A percentile compares a stretch with the other conserved stretches of the same genome.
These are phyloP conservation scores for Rynchops niger DNA, from an alignment of 2,113 vertebrate species.

Conservation along the genomic window DNA sequence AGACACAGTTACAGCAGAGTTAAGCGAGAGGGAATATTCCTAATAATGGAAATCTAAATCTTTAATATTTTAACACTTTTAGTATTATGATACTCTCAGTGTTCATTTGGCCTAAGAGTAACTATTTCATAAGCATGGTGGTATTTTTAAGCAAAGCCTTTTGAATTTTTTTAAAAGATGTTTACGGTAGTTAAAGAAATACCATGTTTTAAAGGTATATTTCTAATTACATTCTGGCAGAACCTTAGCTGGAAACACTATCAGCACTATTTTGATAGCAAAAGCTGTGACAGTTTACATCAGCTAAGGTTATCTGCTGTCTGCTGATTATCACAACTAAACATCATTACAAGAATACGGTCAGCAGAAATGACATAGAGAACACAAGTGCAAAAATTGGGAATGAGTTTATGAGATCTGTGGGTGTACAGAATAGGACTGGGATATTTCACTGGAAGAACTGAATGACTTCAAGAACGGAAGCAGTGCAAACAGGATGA, in stretches of 20 bases:
- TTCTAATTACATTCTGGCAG: conserved; percentile 23
- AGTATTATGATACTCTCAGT: not conserved
- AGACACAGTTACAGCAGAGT: not conserved
- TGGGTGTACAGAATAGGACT: not conserved
- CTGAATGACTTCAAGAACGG: not conserved
- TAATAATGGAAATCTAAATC: not conserved
- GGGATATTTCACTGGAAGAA: not conserved
- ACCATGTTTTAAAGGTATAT: conserved; percentile 15
- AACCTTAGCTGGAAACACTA: conserved; percentile 22
- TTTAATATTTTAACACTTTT: not conserved
- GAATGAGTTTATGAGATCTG: not conserved
- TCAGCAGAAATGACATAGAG: not conserved
- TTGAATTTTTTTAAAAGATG: not conserved
- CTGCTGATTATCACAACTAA: not conserved
- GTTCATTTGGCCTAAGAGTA: not conserved
- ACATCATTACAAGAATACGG: not conserved
- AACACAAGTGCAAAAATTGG: not conserved
- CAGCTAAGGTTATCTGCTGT: not conserved
- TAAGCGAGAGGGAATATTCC: not conserved
- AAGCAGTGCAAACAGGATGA: not conserved
- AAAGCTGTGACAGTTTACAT: not conserved
- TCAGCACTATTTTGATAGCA: conserved; percentile 2
- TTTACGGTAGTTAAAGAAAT: conserved; percentile 31
- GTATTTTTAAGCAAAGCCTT: conserved; percentile 20
- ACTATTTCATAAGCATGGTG: not conserved